Base-by-base conservation (phyloP, 2,113 vertebrate species). In the Gracilinanus agilis region DNA sequence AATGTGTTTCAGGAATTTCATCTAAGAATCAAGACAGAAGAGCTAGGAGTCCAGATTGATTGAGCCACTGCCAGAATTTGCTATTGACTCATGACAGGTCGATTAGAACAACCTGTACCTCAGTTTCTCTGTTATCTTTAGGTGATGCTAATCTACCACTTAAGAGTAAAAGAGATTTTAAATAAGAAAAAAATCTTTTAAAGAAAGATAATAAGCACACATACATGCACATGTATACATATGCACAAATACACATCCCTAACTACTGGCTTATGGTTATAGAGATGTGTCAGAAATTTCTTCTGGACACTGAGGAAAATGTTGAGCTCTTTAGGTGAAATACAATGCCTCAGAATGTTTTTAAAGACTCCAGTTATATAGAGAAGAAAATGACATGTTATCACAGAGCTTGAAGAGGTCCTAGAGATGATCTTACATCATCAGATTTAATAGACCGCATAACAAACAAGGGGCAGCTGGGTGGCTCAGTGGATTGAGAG, bases 251-350 rank as follows among this genome's bases (percentile, higher is more conserved):
- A n/a, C 21, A 55, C 44, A 9, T 1, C 10, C 19, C 34, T 88
- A 88, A 3, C 53, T 56, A 44, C 54, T 54, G 88, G 53, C 21
- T 88, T 27, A 94, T 10, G 83, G 9, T 29, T 0, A 61, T 23
- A 3, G 55, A 53, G 25, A 75, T n/a, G 34, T 53, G 89, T 96
- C 88, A 56, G 54, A 95, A 94, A 92, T 10, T 93, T 92, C 90
- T 91, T 55, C 54, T 56, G 7, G 7, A 19, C 44, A 75, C 21
- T 2, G 89, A 58, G 4, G 24, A 53, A 67, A 61, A 91, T 89
- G 44, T 27, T 93, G 44, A n/a, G 9, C 92, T 92, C 25, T 54
- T 94, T 0, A 2, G 49, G 23, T 93, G 24, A 93, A 95, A 44
- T 44, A 4, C 56, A 61, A 67, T 49, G 19, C 40, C 89, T 27